These are phyloP conservation scores for Porites cylindrica DNA, from an alignment of 92 coral and sea anemone genomes.

Conservation along the genomic window DNA sequence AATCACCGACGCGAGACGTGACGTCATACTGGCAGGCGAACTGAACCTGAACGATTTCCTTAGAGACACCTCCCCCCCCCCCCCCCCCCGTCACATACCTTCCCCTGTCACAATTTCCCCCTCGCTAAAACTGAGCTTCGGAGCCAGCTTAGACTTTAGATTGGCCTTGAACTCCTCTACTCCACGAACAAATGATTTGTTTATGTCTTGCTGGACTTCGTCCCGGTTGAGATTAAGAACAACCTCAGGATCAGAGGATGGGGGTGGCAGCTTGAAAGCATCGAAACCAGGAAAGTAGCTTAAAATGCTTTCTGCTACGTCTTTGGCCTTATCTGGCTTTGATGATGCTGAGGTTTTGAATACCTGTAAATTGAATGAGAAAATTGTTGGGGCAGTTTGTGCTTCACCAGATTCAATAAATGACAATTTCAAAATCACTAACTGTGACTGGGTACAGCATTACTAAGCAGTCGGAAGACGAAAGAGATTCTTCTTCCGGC, in stretches of 20 bases:
- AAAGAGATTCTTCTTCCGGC: too few species aligned
- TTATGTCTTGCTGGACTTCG: slow-evolving; percentile 33
- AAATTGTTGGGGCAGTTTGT: not conserved
- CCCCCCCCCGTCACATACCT: slow-evolving; percentile 35
- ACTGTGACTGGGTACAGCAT: too few species aligned
- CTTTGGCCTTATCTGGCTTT: slow-evolving; percentile 42
- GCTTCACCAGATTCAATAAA: too few species aligned
- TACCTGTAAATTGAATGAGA: slow-evolving; percentile 2
- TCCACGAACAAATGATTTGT: slow-evolving; percentile 49
- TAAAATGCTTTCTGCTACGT: slow-evolving; percentile 80
- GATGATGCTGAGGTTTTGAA: slow-evolving; percentile 19
- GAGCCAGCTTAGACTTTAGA: slow-evolving; percentile 44
- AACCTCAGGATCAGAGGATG: slow-evolving; percentile 69
- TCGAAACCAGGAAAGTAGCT: slow-evolving; percentile 87
- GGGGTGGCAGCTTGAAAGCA: slow-evolving; percentile 88
- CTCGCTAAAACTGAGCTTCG: slow-evolving; percentile 59
- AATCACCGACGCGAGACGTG: too few species aligned
- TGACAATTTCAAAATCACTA: too few species aligned
- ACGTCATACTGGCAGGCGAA: too few species aligned
- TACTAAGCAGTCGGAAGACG: too few species aligned
- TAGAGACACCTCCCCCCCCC: too few species aligned
- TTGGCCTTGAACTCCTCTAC: slow-evolving; percentile 52
- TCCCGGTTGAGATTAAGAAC: slow-evolving; percentile 54
- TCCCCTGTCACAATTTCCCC: slow-evolving; percentile 76
- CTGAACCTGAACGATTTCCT: too few species aligned